Evolutionary conservation across 2,888 invertebrate species (phyloP), one percentile per base, ranked within the genome.

Genomic region (Pediacus dermestoides): DNA sequence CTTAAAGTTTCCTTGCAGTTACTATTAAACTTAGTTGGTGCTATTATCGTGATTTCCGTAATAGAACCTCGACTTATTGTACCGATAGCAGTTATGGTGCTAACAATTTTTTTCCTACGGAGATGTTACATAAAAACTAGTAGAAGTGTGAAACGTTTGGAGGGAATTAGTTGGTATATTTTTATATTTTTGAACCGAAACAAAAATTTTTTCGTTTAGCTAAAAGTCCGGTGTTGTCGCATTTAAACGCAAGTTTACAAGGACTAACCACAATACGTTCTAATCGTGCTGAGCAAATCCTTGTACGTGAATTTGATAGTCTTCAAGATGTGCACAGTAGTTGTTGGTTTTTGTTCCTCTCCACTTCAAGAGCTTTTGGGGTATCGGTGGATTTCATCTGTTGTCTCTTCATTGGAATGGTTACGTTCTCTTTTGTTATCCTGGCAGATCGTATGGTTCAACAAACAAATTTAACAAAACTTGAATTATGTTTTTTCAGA

Each of bases 251-350:
- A n/a, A 78, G 81, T 1, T 66, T 88, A 2, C 78, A 82, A 63
- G 88, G 88, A 2, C 63, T 88, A 13, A 72, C 80, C n/a, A 84
- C 85, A 0, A 82, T 88, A 9, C 70, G 86, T 47, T 80, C 83
- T 1, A 82, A 81, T 52, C 70, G 72, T 15, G 79, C 78, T 1
- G 76, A 81, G 60, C 64, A 73, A 14, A 68, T 74, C 21, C 74
- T 86, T 28, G 70, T 72, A 8, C 64, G 67, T 26, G 77, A 78
- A 47, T 80, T 80, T 53, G 78, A 80, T 55, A 60, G 66, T 12
- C 70, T 74, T 42, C 76, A 78, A 56, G 76, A 78, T 55, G 53
- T 73, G 0, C 84, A 87, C 59, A 80, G 82, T 2, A 78, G 84
- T 9, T 77, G 85, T 1, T 87, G 82, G 80, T 85, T 76, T 60